These are phyloP conservation scores for Elanoides forficatus DNA, from an alignment of 2,113 vertebrate genomes.

Conservation along the genomic window DNA sequence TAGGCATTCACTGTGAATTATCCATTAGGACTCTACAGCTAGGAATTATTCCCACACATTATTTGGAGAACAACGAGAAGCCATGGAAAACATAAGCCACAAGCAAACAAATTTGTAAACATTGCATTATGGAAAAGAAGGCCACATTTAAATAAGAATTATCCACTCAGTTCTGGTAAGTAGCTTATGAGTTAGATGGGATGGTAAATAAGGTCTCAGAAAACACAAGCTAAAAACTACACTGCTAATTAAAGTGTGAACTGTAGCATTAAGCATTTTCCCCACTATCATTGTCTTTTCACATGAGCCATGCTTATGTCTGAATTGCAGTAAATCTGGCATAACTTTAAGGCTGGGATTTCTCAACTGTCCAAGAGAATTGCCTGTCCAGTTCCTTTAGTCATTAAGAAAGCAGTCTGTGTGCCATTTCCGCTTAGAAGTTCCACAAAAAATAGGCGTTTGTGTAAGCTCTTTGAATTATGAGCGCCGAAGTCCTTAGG, in stretches of 20 bases:
- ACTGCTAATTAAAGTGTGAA: background rate
- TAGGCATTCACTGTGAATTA: background rate
- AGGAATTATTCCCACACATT: background rate
- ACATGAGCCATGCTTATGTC: background rate
- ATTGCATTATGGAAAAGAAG: background rate
- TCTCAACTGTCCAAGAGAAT: background rate
- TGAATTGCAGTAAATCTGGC: background rate
- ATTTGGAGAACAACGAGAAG: background rate
- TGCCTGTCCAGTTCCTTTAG: background rate
- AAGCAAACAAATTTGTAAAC: background rate
- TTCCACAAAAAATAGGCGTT: background rate
- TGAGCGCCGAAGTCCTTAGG: background rate
- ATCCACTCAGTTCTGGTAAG: background rate
- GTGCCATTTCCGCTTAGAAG: background rate
- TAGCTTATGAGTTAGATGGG: background rate
- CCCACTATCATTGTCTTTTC: background rate
- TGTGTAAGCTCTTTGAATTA: background rate
- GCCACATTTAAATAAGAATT: background rate
- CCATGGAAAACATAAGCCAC: background rate
- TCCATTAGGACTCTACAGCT: background rate
- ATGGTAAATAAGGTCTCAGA: background rate
- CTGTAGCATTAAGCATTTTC: background rate
- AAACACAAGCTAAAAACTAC: background rate
- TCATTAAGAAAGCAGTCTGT: background rate
- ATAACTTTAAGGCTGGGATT: background rate